Conservation (phyloP, 1,140 invertebrate species). For the Drosophila orosa region DNA sequence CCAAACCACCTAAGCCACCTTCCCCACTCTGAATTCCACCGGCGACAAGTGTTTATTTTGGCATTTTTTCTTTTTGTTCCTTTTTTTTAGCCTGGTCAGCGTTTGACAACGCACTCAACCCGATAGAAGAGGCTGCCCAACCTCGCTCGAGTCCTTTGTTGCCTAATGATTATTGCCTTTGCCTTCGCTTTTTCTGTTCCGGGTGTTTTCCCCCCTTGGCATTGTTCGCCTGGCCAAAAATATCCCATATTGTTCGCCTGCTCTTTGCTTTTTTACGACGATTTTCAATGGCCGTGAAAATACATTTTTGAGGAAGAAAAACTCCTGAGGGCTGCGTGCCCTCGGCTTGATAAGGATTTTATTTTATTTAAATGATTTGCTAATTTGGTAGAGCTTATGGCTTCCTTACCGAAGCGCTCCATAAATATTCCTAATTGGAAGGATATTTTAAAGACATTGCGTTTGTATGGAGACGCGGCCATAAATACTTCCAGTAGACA, state of each 20-base stretch:
- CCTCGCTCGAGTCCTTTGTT: conserved; percentile 54
- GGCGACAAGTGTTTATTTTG: conserved; percentile 80
- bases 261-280: conserved; percentile 33
- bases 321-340: conserved; percentile 6
- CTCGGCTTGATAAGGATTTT: conserved; percentile 54
- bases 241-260: conserved; percentile 62
- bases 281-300: conserved; percentile 69
- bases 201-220: conserved; percentile 16
- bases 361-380: conserved; percentile 61
- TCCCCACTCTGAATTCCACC: conserved; percentile 11
- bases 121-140: conserved; percentile 51
- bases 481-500: no score
- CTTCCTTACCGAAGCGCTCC: not conserved
- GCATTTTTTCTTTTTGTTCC: conserved; percentile 53
- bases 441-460: not conserved
- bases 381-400: conserved; percentile 56
- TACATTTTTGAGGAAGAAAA: conserved; percentile 6
- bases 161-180: conserved; percentile 73
- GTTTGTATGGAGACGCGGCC: no score
- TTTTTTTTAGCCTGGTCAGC: conserved; percentile 58
- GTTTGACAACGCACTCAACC: conserved; percentile 63
- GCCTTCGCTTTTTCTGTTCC: conserved; percentile 31
- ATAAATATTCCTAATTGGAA: conserved; percentile 32
- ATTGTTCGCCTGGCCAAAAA: conserved; percentile 49
- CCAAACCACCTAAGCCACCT: conserved; percentile 22